phyloP scores from a whole-genome alignment of 2,113 vertebrate species.

The Phaethornis superciliosus region DNA sequence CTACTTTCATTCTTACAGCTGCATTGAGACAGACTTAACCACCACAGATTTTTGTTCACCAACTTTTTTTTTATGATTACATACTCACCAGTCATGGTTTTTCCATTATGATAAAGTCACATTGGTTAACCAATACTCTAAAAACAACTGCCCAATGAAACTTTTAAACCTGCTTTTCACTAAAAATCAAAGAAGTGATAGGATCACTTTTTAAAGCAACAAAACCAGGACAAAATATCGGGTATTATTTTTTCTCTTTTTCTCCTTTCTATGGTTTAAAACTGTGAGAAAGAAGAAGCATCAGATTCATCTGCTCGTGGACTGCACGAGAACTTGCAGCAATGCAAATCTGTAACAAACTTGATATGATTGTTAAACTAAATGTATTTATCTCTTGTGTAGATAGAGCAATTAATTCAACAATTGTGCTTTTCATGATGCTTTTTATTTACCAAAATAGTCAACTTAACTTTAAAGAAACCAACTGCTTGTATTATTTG shows the following conservation, averaged over 20 bases:
- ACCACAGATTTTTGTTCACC: not conserved
- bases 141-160: not conserved
- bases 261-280: not conserved
- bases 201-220: not conserved
- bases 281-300: not conserved
- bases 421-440: not conserved
- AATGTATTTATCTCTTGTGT: not conserved
- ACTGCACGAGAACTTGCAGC: not conserved
- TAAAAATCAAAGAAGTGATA: not conserved
- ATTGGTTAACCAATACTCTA: not conserved
- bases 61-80: not conserved
- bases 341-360: not conserved
- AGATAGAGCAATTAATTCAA: not conserved
- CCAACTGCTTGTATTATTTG: not conserved
- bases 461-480: not conserved
- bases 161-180: not conserved
- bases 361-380: not conserved
- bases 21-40: not conserved
- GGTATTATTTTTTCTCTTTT: not conserved
- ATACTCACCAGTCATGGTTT: not conserved
- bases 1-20: not conserved
- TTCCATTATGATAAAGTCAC: not conserved
- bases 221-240: not conserved
- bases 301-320: not conserved
- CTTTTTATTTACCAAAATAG: not conserved